Evolutionary conservation across 2,797 vertebrate genomes (phyloP).

Genomic region (Typhlichthys eigenmanni): DNA sequence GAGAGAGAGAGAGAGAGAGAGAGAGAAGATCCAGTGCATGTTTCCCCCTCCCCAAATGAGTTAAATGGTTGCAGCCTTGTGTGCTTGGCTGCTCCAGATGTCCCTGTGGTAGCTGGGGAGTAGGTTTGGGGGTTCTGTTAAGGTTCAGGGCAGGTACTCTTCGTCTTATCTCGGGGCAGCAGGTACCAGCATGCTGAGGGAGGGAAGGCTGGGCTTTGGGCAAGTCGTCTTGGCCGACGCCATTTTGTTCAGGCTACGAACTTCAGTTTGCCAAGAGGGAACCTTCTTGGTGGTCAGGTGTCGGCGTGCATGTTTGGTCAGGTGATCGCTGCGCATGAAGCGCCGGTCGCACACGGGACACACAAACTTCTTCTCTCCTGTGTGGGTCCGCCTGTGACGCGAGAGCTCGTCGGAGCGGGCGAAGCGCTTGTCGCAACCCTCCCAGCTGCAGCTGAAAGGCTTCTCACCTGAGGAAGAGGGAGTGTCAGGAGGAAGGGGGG

Average conservation of each 20-base stretch:
- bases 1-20: slow-evolving; percentile 47
- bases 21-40: slow-evolving; percentile 79
- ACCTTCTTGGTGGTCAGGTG: slow-evolving; percentile 92
- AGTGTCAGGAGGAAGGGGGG: slow-evolving; percentile 2
- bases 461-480: slow-evolving; percentile 85
- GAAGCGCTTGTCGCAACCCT: slow-evolving; percentile 94
- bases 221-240: slow-evolving; percentile 71
- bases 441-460: slow-evolving; percentile 97
- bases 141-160: slow-evolving; percentile 32
- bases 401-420: slow-evolving; percentile 97
- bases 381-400: slow-evolving; percentile 94
- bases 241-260: slow-evolving; percentile 85
- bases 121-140: slow-evolving; percentile 48
- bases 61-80: slow-evolving; percentile 64
- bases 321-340: slow-evolving; percentile 98
- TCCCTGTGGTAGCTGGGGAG: slow-evolving; percentile 58
- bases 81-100: slow-evolving; percentile 61
- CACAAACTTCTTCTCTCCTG: slow-evolving; percentile 95
- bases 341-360: slow-evolving; percentile 93
- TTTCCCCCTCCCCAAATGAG: slow-evolving; percentile 58
- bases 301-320: slow-evolving; percentile 94
- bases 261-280: slow-evolving; percentile 91
- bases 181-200: slow-evolving; percentile 79
- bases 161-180: slow-evolving; percentile 67
- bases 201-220: slow-evolving; percentile 64